Conservation (phyloP, 2,888 invertebrate species). For the Dryocosmus kuriphilus region DNA sequence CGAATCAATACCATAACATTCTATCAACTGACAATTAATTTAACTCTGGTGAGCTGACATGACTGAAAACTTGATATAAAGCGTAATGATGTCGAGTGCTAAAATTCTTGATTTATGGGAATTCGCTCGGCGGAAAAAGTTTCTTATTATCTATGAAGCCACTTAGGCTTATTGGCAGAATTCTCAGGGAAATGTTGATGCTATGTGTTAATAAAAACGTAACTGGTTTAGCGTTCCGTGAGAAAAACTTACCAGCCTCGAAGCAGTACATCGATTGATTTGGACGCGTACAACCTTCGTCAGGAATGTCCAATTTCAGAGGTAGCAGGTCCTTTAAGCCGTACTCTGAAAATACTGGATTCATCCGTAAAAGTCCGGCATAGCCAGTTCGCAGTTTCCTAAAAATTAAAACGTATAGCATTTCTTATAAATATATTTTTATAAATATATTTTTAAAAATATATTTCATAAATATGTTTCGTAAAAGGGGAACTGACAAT, state of each 20-base stretch:
- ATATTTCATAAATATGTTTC: too few relatives aligned
- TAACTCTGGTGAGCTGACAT: conserved; percentile 3
- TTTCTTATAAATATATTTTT: background rate
- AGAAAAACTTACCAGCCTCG: conserved; percentile 85
- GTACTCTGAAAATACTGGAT: conserved; percentile 91
- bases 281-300: conserved; percentile 94
- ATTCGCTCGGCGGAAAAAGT: background rate
- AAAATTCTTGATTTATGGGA: background rate
- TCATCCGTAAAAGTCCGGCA: conserved; percentile 91
- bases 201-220: background rate
- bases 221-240: background rate
- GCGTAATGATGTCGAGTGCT: background rate
- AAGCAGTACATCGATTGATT: conserved; percentile 95
- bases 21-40: conserved; percentile 42
- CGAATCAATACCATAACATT: background rate
- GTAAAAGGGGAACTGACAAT: too few relatives aligned
- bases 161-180: background rate
- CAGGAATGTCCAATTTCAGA: conserved; percentile 92
- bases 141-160: background rate
- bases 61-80: background rate
- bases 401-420: conserved; percentile 37
- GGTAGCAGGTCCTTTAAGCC: conserved; percentile 93
- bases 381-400: conserved; percentile 90
- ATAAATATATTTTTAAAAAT: too few relatives aligned
- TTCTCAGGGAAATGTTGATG: background rate